phyloP scores from a whole-genome alignment of 64 coral and sea anemone genomes.

The Pocillopora verrucosa region DNA sequence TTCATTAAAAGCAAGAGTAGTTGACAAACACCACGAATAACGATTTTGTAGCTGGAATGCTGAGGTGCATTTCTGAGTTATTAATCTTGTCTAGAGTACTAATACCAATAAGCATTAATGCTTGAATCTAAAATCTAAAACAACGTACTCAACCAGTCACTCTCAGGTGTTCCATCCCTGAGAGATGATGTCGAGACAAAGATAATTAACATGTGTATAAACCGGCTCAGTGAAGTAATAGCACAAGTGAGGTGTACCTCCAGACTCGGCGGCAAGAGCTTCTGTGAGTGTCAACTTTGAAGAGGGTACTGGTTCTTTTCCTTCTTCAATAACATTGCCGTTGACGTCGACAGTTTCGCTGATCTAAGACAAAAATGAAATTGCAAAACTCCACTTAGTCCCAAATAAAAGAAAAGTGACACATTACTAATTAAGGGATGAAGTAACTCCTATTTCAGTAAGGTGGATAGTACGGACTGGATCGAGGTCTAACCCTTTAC shows the following conservation, averaged over 20 bases:
- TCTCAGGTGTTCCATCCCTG: no score
- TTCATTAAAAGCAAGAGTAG: background rate
- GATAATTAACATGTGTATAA: no score
- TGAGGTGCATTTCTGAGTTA: no score
- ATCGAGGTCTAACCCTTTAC: no score
- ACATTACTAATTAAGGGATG: no score
- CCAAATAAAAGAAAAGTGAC: background rate
- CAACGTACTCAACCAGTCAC: no score
- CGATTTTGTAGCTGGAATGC: background rate
- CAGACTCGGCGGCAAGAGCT: constrained; percentile 43
- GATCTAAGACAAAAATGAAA: background rate
- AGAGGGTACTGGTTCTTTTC: constrained; percentile 26
- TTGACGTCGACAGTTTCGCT: constrained; percentile 5
- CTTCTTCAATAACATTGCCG: constrained; percentile 8
- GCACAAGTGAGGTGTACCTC: background rate
- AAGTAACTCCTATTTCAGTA: no score
- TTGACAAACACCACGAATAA: background rate
- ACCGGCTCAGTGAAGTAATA: background rate
- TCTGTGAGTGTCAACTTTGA: constrained; percentile 46
- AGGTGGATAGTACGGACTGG: no score
- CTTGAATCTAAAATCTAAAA: no score
- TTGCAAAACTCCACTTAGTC: background rate
- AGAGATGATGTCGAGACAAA: no score
- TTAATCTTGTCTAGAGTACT: no score
- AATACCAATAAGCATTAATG: no score